These are phyloP conservation scores for Andrena bucephala DNA, from an alignment of 2,888 invertebrate genomes.

Conservation along the genomic window DNA sequence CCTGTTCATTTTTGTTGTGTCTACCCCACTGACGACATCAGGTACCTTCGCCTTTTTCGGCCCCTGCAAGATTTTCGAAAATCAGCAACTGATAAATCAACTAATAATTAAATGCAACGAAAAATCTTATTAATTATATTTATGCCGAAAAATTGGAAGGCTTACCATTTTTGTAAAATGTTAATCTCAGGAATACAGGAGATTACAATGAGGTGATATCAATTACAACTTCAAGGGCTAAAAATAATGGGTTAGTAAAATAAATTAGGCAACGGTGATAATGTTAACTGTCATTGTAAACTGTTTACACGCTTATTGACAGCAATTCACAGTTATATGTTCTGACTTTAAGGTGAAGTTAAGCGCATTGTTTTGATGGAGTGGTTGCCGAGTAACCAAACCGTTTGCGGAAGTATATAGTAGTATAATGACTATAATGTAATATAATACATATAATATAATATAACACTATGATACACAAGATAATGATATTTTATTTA, in stretches of 20 bases:
- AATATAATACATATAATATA: no score
- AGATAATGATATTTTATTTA: constrained; percentile 22
- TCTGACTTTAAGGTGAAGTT: constrained; percentile 11
- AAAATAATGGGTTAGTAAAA: constrained; percentile 21
- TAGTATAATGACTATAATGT: no score
- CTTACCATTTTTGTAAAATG: constrained; percentile 62
- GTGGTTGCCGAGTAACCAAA: constrained; percentile 53
- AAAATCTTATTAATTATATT: constrained; percentile 17
- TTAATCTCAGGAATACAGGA: constrained; percentile 10
- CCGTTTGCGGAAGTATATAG: background rate
- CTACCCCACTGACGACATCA: constrained; percentile 92
- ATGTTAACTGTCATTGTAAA: constrained; percentile 23
- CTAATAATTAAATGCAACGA: background rate
- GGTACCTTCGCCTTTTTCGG: constrained; percentile 76
- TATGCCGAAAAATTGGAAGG: background rate
- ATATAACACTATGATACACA: background rate
- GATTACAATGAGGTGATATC: background rate
- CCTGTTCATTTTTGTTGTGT: constrained; percentile 96
- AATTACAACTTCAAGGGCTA: constrained; percentile 3
- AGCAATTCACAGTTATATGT: constrained; percentile 2
- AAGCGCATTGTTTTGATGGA: constrained; percentile 40
- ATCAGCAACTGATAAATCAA: background rate
- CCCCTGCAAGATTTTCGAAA: constrained; percentile 56
- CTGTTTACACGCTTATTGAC: constrained; percentile 11
- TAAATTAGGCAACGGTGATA: constrained; percentile 19